These are phyloP conservation scores for Potamilus streckersoni DNA, from an alignment of 1,140 invertebrate species.

Conservation along the genomic window DNA sequence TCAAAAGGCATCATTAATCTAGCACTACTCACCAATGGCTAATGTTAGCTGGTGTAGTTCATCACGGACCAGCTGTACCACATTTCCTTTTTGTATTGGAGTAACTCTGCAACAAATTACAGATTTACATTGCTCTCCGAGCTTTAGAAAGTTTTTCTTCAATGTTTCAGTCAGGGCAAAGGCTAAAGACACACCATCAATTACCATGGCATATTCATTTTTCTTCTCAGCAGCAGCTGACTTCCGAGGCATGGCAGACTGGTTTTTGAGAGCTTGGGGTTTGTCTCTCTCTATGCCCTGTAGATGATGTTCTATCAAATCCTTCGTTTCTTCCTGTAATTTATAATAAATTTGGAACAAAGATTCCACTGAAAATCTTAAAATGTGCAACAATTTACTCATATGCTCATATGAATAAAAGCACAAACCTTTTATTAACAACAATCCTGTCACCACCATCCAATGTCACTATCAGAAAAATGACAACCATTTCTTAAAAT, in stretches of 20 bases:
- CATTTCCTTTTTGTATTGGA: constrained; percentile 68
- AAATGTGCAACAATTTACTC: too few species aligned
- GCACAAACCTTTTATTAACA: neutral
- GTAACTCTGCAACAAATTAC: constrained; percentile 68
- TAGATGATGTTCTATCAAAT: constrained; percentile 45
- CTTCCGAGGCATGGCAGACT: constrained; percentile 11
- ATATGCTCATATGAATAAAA: too few species aligned
- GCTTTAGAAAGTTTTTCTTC: constrained; percentile 56
- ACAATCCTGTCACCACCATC: too few species aligned
- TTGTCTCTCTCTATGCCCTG: constrained; percentile 41
- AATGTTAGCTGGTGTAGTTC: constrained; percentile 88
- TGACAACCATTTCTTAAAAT: too few species aligned
- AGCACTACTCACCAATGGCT: constrained; percentile 78
- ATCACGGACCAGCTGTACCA: constrained; percentile 87
- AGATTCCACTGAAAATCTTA: too few species aligned
- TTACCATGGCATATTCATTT: constrained; percentile 78
- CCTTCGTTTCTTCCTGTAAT: constrained; percentile 42
- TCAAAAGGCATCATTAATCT: too few species aligned
- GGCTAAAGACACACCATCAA: constrained; percentile 92
- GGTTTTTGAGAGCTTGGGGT: neutral
- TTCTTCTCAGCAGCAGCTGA: constrained; percentile 44
- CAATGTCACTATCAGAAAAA: too few species aligned
- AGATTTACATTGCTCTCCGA: constrained; percentile 61
- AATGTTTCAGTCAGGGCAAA: constrained; percentile 75
- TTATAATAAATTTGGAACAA: neutral